A percentile compares a stretch with the other conserved stretches of the same genome.
These are phyloP conservation scores for Tetragonula carbonaria DNA, from an alignment of 2,888 invertebrate species.

Conservation along the genomic window DNA sequence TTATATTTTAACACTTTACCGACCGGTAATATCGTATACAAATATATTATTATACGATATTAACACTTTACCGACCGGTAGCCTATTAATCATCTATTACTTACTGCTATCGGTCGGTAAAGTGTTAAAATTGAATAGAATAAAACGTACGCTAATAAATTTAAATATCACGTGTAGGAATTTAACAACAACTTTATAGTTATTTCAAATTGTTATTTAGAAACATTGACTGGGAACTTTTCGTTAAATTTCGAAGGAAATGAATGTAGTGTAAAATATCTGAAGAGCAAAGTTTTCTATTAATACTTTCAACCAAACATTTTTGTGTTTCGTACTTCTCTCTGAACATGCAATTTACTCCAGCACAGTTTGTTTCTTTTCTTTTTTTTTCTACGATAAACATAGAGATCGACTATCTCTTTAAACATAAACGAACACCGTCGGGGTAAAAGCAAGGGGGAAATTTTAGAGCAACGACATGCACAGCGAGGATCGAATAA, in stretches of 20 bases:
- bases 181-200: neutral
- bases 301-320: neutral
- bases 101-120: too few species aligned
- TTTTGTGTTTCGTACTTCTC: too few species aligned
- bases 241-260: neutral
- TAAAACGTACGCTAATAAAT: neutral
- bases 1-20: too few species aligned
- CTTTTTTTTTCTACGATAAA: neutral
- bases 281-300: neutral
- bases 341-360: neutral
- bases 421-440: constrained; percentile 4
- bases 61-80: too few species aligned
- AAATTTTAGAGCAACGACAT: constrained; percentile 27
- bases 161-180: neutral
- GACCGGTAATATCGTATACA: too few species aligned
- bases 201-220: neutral
- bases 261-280: neutral
- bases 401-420: neutral
- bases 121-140: too few species aligned
- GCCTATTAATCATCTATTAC: too few species aligned
- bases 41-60: too few species aligned
- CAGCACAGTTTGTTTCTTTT: neutral
- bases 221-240: neutral
- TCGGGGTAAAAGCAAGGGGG: neutral
- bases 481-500: constrained; percentile 77